phyloP scores from a whole-genome alignment of 2,888 invertebrate species.

The Lysandra bellargus region DNA sequence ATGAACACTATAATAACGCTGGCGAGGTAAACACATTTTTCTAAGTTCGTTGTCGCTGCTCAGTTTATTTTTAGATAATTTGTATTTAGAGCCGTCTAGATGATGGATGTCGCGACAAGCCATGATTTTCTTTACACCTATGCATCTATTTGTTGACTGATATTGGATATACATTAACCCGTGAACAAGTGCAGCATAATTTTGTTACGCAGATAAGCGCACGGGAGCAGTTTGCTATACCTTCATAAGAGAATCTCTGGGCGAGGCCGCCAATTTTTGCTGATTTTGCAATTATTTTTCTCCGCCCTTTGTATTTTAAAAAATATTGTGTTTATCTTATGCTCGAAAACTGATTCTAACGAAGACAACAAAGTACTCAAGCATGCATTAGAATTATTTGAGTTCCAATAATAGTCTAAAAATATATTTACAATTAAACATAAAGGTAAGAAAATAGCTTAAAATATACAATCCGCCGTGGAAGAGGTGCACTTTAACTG shows the following conservation, averaged over 20 bases:
- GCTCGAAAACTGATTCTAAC: no score
- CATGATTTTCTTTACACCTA: slow-evolving; percentile 12
- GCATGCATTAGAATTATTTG: no score
- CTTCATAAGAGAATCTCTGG: neutral
- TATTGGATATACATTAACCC: neutral
- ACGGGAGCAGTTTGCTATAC: neutral
- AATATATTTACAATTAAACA: no score
- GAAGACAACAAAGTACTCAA: no score
- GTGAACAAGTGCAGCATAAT: neutral
- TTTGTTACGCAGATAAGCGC: neutral
- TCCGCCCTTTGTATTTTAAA: no score
- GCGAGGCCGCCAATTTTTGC: no score
- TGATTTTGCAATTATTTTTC: no score
- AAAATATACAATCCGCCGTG: no score
- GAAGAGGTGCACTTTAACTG: no score
- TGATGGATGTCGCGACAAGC: slow-evolving; percentile 5
- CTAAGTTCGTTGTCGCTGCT: slow-evolving; percentile 45
- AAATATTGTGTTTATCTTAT: no score
- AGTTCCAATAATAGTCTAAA: no score
- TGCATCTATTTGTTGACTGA: slow-evolving; percentile 4
- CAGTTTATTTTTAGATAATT: slow-evolving; percentile 45
- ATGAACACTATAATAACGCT: slow-evolving; percentile 12
- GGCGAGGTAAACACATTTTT: slow-evolving; percentile 43
- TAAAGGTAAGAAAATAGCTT: no score
- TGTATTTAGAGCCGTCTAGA: neutral